These are phyloP conservation scores for Drosophila ironensis DNA, from an alignment of 1,140 invertebrate species.

Conservation along the genomic window DNA sequence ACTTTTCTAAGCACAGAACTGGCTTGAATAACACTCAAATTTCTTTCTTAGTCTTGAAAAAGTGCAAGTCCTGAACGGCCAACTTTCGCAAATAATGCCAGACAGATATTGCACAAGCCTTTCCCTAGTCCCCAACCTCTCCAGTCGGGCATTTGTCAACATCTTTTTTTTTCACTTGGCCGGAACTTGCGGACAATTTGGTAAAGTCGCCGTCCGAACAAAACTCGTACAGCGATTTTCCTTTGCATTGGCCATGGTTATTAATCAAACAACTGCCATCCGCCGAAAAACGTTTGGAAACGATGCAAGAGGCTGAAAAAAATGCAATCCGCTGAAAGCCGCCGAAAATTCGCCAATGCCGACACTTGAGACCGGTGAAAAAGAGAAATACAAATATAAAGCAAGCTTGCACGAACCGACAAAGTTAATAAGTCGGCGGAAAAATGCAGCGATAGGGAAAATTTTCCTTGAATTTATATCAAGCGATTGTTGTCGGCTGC, in stretches of 20 bases:
- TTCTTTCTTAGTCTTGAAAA: background rate
- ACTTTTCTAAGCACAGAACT: conserved; percentile 7
- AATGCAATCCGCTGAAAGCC: conserved; percentile 22
- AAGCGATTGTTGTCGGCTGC: conserved; percentile 26
- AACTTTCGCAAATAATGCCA: conserved; percentile 3
- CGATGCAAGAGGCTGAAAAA: conserved; percentile 3
- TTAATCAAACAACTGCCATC: conserved; percentile 68
- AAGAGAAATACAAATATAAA: too few relatives aligned
- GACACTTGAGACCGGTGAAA: background rate
- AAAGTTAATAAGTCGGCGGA: background rate
- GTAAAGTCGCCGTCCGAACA: background rate
- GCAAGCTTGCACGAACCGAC: conserved; percentile 3
- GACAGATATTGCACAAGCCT: background rate
- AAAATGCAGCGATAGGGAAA: conserved; percentile 50
- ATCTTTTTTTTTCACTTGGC: conserved; percentile 29
- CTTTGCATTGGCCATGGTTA: conserved; percentile 47
- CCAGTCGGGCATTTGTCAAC: conserved; percentile 38
- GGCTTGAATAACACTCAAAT: background rate
- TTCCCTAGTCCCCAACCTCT: conserved; percentile 6
- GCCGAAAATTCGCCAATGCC: conserved; percentile 4
- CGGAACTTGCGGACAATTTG: conserved; percentile 50
- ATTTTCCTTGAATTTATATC: conserved; percentile 60
- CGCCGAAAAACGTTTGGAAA: conserved; percentile 27
- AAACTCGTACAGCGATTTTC: conserved; percentile 48
- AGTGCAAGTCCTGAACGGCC: background rate